These are phyloP conservation scores for Leucania comma DNA, from an alignment of 2,888 invertebrate genomes.

Conservation along the genomic window DNA sequence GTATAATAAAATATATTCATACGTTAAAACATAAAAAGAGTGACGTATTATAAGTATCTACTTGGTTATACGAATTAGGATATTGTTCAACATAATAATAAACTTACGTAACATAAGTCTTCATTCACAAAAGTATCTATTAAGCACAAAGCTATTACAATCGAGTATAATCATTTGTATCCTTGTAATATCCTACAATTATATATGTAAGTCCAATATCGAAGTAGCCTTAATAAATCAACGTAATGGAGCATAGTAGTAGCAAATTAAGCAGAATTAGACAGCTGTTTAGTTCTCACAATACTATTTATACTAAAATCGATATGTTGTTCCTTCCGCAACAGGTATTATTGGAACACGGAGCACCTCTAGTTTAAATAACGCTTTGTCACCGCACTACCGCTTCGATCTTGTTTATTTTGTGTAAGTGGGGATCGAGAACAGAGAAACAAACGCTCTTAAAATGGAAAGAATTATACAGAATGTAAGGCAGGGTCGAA, in stretches of 20 bases:
- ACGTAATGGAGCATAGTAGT: conserved; percentile 26
- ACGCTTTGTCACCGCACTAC: conserved; percentile 11
- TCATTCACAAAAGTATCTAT: neutral
- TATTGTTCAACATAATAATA: neutral
- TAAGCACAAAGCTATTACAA: neutral
- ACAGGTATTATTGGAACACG: conserved; percentile 35
- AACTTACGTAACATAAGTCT: neutral
- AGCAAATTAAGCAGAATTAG: conserved; percentile 27
- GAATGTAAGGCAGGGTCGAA: too few species aligned
- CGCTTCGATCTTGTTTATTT: conserved; percentile 31
- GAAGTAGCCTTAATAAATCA: conserved; percentile 20
- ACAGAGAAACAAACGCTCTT: neutral
- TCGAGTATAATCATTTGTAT: neutral
- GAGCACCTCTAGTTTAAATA: conserved; percentile 19
- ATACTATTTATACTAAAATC: conserved; percentile 27
- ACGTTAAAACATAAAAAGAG: too few species aligned
- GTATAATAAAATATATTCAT: too few species aligned
- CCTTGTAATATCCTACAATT: neutral
- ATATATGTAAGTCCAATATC: conserved; percentile 3
- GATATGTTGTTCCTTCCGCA: conserved; percentile 30
- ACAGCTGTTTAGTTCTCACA: conserved; percentile 36
- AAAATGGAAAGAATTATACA: neutral
- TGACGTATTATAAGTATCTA: too few species aligned
- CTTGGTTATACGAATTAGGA: neutral
- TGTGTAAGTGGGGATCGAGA: neutral